Base-by-base conservation (phyloP, 2,888 invertebrate species). In the Neoaliturus tenellus region DNA sequence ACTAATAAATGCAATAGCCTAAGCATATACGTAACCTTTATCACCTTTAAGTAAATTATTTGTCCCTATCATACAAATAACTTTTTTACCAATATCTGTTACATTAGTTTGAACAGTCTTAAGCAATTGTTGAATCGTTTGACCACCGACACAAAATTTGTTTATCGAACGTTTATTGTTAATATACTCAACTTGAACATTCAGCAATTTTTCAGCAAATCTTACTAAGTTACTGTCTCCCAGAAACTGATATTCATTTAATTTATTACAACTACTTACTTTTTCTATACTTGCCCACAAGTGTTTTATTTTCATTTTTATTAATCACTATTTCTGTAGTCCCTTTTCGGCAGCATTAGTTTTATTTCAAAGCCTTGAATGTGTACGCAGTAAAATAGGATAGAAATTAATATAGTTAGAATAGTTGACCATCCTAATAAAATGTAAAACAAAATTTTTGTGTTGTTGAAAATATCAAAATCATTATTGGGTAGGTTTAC, bases 61-160 rank as follows among this genome's bases (percentile, higher is more conserved):
- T 25, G 55, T 55, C 20, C 55, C 55, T 55, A 55, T 55, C 55
- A 55, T 55, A 55, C 55, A 55, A 14, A 48, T 48, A 55, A 55
- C 25, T 23, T 55, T 55, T 25, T 55, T 23, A 6, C 25, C 20
- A 23, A 55, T 44, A 3, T 44, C 35, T 44, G 23, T 23, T 23
- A 8, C 55, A 55, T 23, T 55, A 2, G 20, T 55, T 55, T 55
- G 55, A 23, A 5, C 55, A 55, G 25, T 55, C 17, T 44, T 44
- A 14, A 14, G 44, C 44, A 55, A 55, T 5, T 55, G 55, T 55
- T 55, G 3, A 25, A 55, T 55, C 6, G 8, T 55, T 55, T 23
- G 25, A 20, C 23, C 55, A 3, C 55, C 23, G 25, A 55, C 55
- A 55, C 20, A 55, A 55, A 55, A 55, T 14, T 55, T 25, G 25